Evolutionary conservation across 2,113 vertebrate genomes (phyloP).

Genomic region (Pygoscelis antarcticus): DNA sequence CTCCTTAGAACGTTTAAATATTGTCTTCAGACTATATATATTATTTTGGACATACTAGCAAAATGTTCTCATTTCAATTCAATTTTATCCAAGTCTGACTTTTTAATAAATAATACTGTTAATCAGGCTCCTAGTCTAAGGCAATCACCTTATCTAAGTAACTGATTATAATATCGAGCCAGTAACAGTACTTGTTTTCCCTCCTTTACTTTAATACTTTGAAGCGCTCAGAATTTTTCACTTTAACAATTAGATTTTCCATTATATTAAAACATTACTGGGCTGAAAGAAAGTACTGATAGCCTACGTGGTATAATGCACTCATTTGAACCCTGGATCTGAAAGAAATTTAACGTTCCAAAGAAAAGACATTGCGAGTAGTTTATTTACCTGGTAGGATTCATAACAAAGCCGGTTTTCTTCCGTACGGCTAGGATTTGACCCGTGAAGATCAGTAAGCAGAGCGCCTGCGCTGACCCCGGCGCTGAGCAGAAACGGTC

Average conservation of each 20-base stretch:
- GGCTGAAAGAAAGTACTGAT: background rate
- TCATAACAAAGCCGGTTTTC: constrained; percentile 28
- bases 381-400: background rate
- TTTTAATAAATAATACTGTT: constrained; percentile 33
- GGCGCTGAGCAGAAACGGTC: accelerated
- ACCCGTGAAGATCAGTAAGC: constrained; percentile 27
- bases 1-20: constrained; percentile 33
- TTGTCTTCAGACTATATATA: background rate
- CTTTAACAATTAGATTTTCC: background rate
- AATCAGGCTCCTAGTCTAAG: constrained; percentile 21
- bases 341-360: background rate
- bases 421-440: background rate
- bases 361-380: background rate
- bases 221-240: background rate
- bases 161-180: background rate
- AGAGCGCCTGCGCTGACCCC: background rate
- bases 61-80: constrained; percentile 15
- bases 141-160: background rate
- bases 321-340: constrained; percentile 21
- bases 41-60: constrained; percentile 3
- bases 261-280: background rate
- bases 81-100: constrained; percentile 7
- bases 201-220: constrained; percentile 30
- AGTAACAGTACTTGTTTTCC: constrained; percentile 8
- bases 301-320: background rate